Percentiles rank a stretch among this genome's conserved stretches.
Evolutionary conservation across 2,888 invertebrate species (phyloP).

Genomic region (Nowickia ferox): DNA sequence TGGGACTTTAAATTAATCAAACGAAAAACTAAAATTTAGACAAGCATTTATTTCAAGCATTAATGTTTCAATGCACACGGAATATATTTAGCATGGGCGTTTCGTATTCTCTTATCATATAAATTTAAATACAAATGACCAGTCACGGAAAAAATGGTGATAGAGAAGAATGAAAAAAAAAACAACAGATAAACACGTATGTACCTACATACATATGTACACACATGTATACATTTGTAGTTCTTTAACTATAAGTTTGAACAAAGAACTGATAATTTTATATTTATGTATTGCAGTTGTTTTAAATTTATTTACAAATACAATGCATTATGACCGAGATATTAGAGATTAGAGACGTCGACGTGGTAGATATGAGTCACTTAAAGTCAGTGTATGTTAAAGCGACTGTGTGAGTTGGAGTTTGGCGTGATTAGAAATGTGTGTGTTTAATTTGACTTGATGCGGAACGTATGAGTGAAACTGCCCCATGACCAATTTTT

Average conservation of each 20-base stretch:
- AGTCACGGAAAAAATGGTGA: slow-evolving; percentile 4
- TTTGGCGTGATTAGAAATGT: too few species aligned
- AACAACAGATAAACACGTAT: background rate
- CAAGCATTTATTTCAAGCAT: background rate
- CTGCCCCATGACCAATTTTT: too few species aligned
- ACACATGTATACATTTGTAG: background rate
- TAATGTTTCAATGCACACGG: slow-evolving; percentile 1
- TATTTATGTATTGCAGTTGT: slow-evolving; percentile 2
- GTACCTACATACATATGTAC: background rate
- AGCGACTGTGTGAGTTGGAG: too few species aligned
- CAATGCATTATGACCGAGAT: background rate
- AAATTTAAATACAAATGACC: background rate
- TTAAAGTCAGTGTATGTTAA: too few species aligned
- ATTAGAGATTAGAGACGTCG: background rate
- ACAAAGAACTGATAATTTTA: slow-evolving; percentile 37
- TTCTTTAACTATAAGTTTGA: background rate
- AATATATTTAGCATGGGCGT: slow-evolving; percentile 28
- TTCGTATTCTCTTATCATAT: slow-evolving; percentile 17
- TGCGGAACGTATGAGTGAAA: too few species aligned
- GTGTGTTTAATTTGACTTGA: too few species aligned
- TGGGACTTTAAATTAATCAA: background rate
- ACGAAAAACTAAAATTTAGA: background rate
- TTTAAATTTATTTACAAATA: background rate
- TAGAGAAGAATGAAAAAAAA: background rate
- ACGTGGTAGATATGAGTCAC: too few species aligned